These are phyloP conservation scores for Pipistrellus pipistrellus DNA, from an alignment of 2,797 vertebrate genomes.

Conservation along the genomic window DNA sequence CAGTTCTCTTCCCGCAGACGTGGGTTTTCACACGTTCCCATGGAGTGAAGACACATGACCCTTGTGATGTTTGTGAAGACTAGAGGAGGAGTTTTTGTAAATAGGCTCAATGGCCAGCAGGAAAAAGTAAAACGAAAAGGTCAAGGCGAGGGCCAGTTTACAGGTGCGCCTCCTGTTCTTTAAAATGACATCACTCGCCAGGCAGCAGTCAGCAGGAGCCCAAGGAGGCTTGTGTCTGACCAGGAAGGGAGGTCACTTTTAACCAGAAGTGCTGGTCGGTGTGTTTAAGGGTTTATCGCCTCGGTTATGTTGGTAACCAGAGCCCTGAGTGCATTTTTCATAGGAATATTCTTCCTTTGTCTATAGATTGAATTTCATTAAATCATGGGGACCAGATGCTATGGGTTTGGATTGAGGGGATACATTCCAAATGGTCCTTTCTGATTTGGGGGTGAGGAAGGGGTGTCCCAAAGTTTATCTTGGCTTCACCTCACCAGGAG, in stretches of 20 bases:
- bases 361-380: not conserved
- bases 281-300: not conserved
- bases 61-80: not conserved
- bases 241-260: not conserved
- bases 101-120: not conserved
- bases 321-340: not conserved
- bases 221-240: not conserved
- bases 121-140: not conserved
- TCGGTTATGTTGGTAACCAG: not conserved
- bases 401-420: not conserved
- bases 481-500: not conserved
- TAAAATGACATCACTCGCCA: not conserved
- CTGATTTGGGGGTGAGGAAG: not conserved
- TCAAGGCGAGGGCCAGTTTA: not conserved
- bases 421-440: not conserved
- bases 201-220: not conserved
- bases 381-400: not conserved
- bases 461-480: not conserved
- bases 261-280: not conserved
- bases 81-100: not conserved
- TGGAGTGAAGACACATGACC: not conserved
- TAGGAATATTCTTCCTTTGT: not conserved
- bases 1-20: not conserved
- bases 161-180: not conserved
- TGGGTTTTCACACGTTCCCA: not conserved